A percentile compares a stretch with the other conserved stretches of the same genome.
Evolutionary conservation across 2,797 vertebrate species (phyloP).

Genomic region (Gadopsis marmoratus): DNA sequence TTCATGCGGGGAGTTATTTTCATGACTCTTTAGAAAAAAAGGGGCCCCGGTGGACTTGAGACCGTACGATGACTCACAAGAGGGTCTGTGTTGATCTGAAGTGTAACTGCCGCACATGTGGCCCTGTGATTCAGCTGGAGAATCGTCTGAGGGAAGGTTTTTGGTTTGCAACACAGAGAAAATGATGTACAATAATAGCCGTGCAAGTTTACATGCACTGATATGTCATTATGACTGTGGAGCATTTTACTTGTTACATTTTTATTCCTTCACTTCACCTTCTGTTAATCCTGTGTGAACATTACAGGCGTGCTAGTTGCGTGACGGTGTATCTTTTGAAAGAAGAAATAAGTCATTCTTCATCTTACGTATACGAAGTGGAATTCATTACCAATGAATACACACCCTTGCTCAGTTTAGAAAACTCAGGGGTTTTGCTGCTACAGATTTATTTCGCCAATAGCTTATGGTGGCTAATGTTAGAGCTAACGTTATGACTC

Average conservation of each 20-base stretch:
- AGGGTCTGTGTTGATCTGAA: slow-evolving; percentile 40
- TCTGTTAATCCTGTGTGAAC: neutral
- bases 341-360: neutral
- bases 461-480: neutral
- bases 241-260: neutral
- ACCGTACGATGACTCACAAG: slow-evolving; percentile 56
- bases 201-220: neutral
- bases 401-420: neutral
- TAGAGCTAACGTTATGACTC: neutral
- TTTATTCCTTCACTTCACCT: neutral
- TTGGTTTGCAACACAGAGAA: slow-evolving; percentile 30
- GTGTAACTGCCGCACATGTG: slow-evolving; percentile 55
- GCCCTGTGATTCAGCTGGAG: slow-evolving; percentile 62
- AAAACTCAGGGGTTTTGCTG: neutral
- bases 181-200: slow-evolving; percentile 21
- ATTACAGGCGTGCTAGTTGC: neutral
- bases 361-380: neutral
- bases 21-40: slow-evolving; percentile 29
- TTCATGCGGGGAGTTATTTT: slow-evolving; percentile 42
- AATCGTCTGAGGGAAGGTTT: slow-evolving; percentile 29
- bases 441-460: neutral
- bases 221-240: slow-evolving; percentile 24
- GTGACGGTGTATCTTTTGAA: neutral
- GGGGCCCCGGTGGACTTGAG: slow-evolving; percentile 35
- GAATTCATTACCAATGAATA: neutral